phyloP scores from a whole-genome alignment of 2,113 vertebrate genomes.

The Leptocoma aspasia region DNA sequence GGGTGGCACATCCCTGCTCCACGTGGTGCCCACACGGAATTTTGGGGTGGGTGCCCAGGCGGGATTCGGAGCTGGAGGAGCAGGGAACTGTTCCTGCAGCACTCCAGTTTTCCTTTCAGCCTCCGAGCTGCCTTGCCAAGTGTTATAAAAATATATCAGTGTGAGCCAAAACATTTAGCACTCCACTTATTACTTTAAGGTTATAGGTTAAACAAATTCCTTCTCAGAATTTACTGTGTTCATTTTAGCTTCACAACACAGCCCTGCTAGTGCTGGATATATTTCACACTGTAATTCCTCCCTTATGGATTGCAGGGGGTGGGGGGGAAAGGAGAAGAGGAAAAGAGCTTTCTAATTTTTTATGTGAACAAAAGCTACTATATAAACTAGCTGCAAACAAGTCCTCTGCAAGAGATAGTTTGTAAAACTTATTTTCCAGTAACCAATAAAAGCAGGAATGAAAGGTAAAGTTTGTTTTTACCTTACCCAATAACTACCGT shows the following conservation, averaged over 20 bases:
- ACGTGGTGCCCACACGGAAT: fast-evolving
- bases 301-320: conserved; percentile 18
- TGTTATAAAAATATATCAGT: conserved; percentile 67
- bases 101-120: background rate
- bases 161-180: conserved; percentile 65
- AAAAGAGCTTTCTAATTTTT: conserved; percentile 48
- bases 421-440: conserved; percentile 56
- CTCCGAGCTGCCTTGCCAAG: conserved; percentile 58
- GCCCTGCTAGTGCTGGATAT: conserved; percentile 38
- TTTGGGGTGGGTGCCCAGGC: background rate
- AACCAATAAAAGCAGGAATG: conserved; percentile 16
- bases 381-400: conserved; percentile 56
- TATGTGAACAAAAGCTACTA: conserved; percentile 54
- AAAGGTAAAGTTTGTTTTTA: conserved; percentile 20
- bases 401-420: conserved; percentile 52
- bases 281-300: conserved; percentile 69
- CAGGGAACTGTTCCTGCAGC: background rate
- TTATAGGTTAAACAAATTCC: conserved; percentile 72
- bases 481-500: background rate
- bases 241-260: conserved; percentile 60
- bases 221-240: conserved; percentile 67
- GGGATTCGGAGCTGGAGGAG: background rate
- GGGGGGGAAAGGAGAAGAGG: background rate
- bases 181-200: conserved; percentile 64
- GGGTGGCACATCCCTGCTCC: background rate